Conservation (phyloP, 2,113 vertebrate genomes). For the Meriones unguiculatus region DNA sequence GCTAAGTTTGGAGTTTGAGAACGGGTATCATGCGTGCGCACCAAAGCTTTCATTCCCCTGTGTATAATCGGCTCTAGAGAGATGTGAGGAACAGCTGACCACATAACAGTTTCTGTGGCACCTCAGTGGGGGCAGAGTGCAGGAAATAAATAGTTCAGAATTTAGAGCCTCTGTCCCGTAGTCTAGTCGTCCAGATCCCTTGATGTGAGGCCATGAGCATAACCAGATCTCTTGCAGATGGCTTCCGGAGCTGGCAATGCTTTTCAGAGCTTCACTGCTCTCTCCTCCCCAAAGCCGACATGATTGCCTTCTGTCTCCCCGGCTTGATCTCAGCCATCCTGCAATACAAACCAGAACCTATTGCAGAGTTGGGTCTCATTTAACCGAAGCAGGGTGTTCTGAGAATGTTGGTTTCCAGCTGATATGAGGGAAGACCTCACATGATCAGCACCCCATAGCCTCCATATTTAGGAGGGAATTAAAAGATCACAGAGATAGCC, state of each 20-base stretch:
- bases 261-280: conserved; percentile 50
- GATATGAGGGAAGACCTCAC: neutral
- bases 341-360: conserved; percentile 69
- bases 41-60: conserved; percentile 73
- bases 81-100: conserved; percentile 47
- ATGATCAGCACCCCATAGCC: neutral
- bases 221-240: conserved; percentile 32
- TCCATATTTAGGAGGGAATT: conserved; percentile 2
- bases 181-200: conserved; percentile 17
- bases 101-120: neutral
- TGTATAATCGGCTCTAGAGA: conserved; percentile 59
- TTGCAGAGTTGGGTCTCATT: neutral
- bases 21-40: neutral
- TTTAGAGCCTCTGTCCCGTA: conserved; percentile 44
- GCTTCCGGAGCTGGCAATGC: conserved; percentile 28
- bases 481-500: neutral
- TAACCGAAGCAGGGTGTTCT: neutral
- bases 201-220: conserved; percentile 3
- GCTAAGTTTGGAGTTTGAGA: conserved; percentile 67
- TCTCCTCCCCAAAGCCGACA: conserved; percentile 51
- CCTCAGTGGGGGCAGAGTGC: neutral
- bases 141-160: conserved; percentile 85
- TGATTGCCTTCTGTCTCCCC: conserved; percentile 52
- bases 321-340: conserved; percentile 88
- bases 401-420: neutral